Conservation (phyloP, 92 coral and sea anemone genomes). For the Siderastrea radians region DNA sequence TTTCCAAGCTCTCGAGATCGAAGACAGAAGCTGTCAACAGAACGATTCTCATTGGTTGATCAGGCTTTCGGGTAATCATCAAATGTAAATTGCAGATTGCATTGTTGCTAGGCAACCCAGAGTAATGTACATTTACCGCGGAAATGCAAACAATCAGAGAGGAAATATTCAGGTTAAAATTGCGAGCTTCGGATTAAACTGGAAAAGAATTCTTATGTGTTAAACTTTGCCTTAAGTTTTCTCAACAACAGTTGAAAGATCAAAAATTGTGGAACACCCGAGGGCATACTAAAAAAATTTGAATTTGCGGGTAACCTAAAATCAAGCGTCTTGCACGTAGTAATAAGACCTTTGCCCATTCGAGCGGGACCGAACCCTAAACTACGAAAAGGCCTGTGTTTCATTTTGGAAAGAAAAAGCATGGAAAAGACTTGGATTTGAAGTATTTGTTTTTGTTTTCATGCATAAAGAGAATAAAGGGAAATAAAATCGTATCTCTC, state of each 20-base stretch:
- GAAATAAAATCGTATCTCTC: background rate
- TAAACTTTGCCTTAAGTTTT: background rate
- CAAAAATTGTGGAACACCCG: background rate
- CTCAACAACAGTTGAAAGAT: background rate
- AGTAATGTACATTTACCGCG: background rate
- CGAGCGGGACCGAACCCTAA: background rate
- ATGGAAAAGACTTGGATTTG: background rate
- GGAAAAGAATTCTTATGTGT: background rate
- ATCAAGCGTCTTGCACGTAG: background rate
- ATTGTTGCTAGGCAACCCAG: conserved; percentile 29
- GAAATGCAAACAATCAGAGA: background rate
- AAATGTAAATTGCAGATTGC: background rate
- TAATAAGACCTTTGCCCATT: background rate
- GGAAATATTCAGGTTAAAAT: conserved; percentile 15
- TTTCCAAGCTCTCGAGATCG: conserved; percentile 7
- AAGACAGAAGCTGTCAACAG: conserved; percentile 43
- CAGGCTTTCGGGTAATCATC: background rate
- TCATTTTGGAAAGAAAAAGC: background rate
- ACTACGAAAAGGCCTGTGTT: conserved; percentile 4
- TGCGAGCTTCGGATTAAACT: background rate
- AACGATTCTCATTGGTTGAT: conserved; percentile 25
- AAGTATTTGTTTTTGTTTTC: background rate
- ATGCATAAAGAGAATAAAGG: background rate
- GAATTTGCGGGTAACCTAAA: background rate
- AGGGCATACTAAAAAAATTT: background rate